Evolutionary conservation across 2,113 vertebrate genomes (phyloP).

Genomic region (Donacobius atricapilla): DNA sequence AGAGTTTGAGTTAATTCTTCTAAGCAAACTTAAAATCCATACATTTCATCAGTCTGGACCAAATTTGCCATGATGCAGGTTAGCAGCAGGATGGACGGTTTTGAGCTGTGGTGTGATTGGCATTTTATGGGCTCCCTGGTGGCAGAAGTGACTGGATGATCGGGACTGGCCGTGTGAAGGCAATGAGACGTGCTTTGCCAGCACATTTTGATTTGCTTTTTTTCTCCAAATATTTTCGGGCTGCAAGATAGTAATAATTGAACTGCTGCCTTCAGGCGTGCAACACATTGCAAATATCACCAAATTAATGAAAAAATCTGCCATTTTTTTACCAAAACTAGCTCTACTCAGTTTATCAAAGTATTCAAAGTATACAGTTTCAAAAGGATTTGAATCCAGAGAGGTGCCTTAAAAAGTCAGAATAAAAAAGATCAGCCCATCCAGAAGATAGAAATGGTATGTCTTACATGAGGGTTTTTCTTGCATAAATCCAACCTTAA

Average conservation of each 20-base stretch:
- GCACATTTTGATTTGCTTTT: background rate
- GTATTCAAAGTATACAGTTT: background rate
- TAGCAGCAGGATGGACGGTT: background rate
- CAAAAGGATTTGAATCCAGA: background rate
- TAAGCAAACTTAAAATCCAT: background rate
- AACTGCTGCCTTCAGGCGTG: background rate
- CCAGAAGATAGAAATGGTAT: background rate
- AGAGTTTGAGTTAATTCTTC: background rate
- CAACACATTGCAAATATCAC: background rate
- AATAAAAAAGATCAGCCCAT: background rate
- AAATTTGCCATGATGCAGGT: background rate
- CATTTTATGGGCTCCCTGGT: background rate
- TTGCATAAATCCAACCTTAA: background rate
- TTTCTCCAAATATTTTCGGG: background rate
- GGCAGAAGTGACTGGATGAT: background rate
- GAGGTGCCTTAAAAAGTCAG: background rate
- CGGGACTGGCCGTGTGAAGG: background rate
- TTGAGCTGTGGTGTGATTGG: background rate
- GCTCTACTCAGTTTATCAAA: background rate
- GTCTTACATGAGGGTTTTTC: rapidly evolving
- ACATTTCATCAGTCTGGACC: background rate
- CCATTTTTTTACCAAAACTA: background rate
- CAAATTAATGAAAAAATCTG: background rate
- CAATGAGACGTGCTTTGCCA: background rate
- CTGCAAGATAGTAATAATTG: background rate